Percentiles rank a stretch among this genome's conserved stretches.
phyloP scores from a whole-genome alignment of 1,140 invertebrate genomes.

The Hetaerina americana region DNA sequence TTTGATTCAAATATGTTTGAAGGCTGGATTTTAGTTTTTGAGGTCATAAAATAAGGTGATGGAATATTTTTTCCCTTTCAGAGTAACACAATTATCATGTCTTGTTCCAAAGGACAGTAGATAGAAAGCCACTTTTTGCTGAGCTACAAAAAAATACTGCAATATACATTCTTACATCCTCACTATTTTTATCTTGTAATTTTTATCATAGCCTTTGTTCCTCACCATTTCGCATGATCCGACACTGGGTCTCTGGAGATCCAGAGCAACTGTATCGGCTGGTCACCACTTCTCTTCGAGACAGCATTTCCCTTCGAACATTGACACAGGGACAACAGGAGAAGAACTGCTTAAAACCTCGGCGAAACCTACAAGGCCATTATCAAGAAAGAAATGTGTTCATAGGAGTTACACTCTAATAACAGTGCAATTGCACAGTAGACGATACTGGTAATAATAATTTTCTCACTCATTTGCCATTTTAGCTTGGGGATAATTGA shows the following conservation, averaged over 20 bases:
- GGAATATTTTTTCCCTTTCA: not conserved
- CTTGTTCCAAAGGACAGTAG: not conserved
- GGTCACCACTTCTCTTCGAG: constrained; percentile 43
- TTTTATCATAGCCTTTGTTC: not conserved
- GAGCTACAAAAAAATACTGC: not conserved
- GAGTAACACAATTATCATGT: not conserved
- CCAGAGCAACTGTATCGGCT: constrained; percentile 54
- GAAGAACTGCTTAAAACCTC: constrained; percentile 78
- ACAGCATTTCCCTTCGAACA: constrained; percentile 47
- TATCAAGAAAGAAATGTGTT: not conserved
- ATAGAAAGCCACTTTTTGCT: not conserved
- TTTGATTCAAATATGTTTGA: no score
- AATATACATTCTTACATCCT: not conserved
- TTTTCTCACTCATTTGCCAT: no score
- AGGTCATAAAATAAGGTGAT: not conserved
- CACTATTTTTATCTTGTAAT: not conserved
- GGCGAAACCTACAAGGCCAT: constrained; percentile 54
- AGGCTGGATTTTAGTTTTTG: no score
- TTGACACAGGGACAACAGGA: constrained; percentile 63
- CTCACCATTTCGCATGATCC: constrained; percentile 57
- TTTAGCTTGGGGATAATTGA: no score
- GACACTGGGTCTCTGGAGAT: constrained; percentile 49
- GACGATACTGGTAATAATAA: no score
- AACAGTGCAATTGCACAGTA: no score
- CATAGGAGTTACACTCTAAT: no score